Evolutionary conservation across 53 echinoderm and acorn worm species (phyloP).

Genomic region (Pentamera pediparva): DNA sequence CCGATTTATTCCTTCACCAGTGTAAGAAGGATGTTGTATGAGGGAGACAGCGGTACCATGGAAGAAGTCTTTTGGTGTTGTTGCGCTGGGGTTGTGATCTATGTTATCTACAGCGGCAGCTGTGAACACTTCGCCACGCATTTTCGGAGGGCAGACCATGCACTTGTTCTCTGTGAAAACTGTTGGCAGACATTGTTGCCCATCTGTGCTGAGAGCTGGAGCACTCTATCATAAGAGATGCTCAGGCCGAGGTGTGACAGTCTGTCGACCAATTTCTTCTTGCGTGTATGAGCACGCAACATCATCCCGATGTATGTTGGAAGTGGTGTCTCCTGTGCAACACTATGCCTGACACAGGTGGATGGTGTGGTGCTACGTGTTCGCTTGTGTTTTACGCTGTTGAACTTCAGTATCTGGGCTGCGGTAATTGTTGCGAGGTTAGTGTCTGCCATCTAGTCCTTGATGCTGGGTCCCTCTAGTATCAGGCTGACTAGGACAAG

Average conservation of each 20-base stretch:
- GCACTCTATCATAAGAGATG: conserved; percentile 35
- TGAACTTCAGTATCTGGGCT: conserved; percentile 43
- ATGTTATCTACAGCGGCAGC: conserved; percentile 47
- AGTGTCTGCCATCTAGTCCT: neutral
- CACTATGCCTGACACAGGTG: neutral
- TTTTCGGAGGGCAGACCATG: conserved; percentile 45
- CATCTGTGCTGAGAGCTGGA: conserved; percentile 38
- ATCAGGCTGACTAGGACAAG: conserved; percentile 40
- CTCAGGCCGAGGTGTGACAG: conserved; percentile 32
- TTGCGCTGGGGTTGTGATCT: conserved; percentile 46
- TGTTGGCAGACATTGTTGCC: conserved; percentile 41
- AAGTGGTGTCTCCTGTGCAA: conserved; percentile 31
- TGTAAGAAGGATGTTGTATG: conserved; percentile 23
- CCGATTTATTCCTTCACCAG: conserved; percentile 35
- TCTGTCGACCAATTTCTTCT: conserved; percentile 30
- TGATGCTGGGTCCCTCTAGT: conserved; percentile 31
- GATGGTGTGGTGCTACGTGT: neutral
- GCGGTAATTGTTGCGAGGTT: conserved; percentile 14
- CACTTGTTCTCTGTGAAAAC: conserved; percentile 45
- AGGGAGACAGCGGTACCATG: conserved; percentile 35
- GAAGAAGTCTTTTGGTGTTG: conserved; percentile 47
- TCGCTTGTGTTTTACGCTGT: conserved; percentile 35
- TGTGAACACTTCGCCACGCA: conserved; percentile 40
- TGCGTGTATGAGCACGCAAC: conserved; percentile 28
- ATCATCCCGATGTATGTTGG: conserved; percentile 32